A percentile compares a stretch with the other conserved stretches of the same genome.
Conservation (phyloP, 1,140 invertebrate species). For the Mizuhopecten yessoensis region DNA sequence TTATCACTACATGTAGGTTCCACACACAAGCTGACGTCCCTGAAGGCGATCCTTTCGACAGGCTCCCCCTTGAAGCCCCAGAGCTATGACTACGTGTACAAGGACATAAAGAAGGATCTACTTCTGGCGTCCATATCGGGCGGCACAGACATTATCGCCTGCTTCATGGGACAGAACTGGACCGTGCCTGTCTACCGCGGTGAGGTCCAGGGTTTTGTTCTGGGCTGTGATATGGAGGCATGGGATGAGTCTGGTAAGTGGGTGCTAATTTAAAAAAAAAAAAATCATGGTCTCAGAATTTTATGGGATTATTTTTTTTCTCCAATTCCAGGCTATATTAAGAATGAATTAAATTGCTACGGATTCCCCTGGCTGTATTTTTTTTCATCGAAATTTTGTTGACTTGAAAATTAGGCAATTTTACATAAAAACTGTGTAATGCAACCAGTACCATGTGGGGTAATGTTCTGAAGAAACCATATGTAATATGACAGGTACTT, state of each 20-base stretch:
- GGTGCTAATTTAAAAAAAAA: no score
- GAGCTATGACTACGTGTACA: slow-evolving; percentile 86
- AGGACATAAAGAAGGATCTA: slow-evolving; percentile 85
- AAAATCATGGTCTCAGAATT: no score
- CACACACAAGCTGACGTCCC: slow-evolving; percentile 83
- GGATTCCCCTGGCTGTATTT: no score
- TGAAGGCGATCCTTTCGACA: slow-evolving; percentile 86
- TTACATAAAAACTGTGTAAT: no score
- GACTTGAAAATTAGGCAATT: no score
- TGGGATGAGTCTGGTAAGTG: slow-evolving; percentile 83
- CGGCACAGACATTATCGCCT: slow-evolving; percentile 87
- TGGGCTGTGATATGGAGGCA: slow-evolving; percentile 85
- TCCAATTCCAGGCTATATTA: no score
- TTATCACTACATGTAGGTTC: slow-evolving; percentile 72
- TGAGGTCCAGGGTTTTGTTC: slow-evolving; percentile 85
- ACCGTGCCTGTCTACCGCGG: slow-evolving; percentile 85
- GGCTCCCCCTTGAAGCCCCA: slow-evolving; percentile 86
- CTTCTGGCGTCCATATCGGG: slow-evolving; percentile 86
- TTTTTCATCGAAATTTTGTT: no score
- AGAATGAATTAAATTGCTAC: no score
- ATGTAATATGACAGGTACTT: no score
- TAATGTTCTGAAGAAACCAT: no score
- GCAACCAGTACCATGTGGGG: no score
- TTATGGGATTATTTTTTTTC: no score
- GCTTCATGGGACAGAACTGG: slow-evolving; percentile 86